Evolutionary conservation across 2,113 vertebrate species (phyloP), one percentile per base, ranked within the genome.

Genomic region (Sarotherodon lohbergeri): DNA sequence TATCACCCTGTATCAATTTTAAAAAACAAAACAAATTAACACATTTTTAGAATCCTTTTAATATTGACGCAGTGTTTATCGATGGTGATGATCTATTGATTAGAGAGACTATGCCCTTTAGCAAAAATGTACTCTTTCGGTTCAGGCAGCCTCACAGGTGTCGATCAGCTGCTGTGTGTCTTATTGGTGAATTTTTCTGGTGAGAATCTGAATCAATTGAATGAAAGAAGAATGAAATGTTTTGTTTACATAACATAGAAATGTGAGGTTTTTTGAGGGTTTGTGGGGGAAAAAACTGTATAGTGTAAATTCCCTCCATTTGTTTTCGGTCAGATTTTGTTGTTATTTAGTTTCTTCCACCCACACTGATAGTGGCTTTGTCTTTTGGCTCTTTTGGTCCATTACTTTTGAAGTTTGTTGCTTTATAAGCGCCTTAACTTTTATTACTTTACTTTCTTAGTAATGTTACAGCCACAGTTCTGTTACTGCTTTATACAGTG

Each of bases 371-470:
- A 39, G 32, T 54, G 52, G 43, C 78, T 84, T 87, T 87, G 86
- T 91, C 89, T 87, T 85, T 85, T 92, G 52, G 41, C 50, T 83
- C 87, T 73, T 89, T 88, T 81, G 39, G 39, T 80, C 83, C 59
- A 86, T 88, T 89, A 87, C 61, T 83, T 87, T 85, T 89, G 41
- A 89, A 80, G 50, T 63, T 50, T 85, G 86, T 87, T 85, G 79
- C 71, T 93, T 93, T 84, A 94, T 89, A 86, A 83, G 86, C 78
- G 80, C 27, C 52, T 89, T 89, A 27, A 46, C n/a, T 90, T 94
- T 92, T 91, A 86, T 61, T 86, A 88, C 90, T 91, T 87, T 86
- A 43, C 6, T 88, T 83, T 79, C 87, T 80, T 57, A 82, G 86
- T 82, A 87, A 89, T 55, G 86, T 79, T 79, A 80, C 87, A 86